These are phyloP conservation scores for Drosophila limbata DNA, from an alignment of 2,888 invertebrate species.

Conservation along the genomic window DNA sequence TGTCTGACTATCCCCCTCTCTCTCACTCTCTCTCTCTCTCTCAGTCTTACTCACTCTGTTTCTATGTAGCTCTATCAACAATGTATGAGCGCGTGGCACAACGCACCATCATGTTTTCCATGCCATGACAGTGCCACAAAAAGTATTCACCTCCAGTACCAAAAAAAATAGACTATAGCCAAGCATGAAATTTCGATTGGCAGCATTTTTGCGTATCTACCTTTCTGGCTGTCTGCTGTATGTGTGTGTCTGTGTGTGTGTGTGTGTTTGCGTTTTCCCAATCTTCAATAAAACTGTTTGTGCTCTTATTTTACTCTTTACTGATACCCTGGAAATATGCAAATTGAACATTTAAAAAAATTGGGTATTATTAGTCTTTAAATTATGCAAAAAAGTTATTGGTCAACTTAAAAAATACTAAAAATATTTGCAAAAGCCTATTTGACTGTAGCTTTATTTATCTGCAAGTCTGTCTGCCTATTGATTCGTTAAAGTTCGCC, in stretches of 20 bases:
- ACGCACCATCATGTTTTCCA: conserved; percentile 30
- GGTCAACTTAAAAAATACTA: background rate
- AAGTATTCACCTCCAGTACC: conserved; percentile 9
- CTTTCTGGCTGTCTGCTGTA: conserved; percentile 53
- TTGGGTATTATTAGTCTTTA: background rate
- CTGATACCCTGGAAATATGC: conserved; percentile 8
- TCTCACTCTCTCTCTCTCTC: background rate
- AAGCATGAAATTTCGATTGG: conserved; percentile 71
- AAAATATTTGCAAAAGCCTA: no score
- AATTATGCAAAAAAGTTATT: background rate
- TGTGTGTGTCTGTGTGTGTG: conserved; percentile 14
- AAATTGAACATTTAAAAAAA: background rate
- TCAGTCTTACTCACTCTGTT: background rate
- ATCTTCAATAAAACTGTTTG: conserved; percentile 78
- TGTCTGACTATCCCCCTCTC: background rate
- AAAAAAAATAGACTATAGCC: conserved; percentile 20
- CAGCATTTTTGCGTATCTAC: conserved; percentile 79
- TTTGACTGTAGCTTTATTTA: background rate
- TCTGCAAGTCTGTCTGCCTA: no score
- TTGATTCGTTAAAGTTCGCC: no score
- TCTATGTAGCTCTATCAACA: conserved; percentile 45
- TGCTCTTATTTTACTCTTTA: conserved; percentile 9
- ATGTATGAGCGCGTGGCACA: conserved; percentile 34
- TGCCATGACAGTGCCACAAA: conserved; percentile 22
- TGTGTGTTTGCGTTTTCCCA: conserved; percentile 59